Evolutionary conservation across 2,113 vertebrate species (phyloP).

Genomic region (Climacteris rufus): DNA sequence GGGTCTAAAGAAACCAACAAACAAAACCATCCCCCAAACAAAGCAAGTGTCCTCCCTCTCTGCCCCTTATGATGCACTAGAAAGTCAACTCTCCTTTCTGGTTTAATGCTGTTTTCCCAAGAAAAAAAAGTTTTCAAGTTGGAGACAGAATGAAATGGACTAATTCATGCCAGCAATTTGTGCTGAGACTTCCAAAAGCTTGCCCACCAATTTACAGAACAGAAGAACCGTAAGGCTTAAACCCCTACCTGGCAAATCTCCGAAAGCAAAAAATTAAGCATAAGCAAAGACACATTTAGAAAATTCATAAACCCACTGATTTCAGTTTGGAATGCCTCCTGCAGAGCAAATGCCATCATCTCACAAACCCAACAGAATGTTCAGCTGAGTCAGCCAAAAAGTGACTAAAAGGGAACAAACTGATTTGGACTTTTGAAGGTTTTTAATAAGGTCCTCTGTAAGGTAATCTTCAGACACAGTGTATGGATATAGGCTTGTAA

Average conservation of each 20-base stretch:
- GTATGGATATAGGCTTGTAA: not conserved
- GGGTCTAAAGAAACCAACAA: not conserved
- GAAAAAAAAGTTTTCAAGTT: not conserved
- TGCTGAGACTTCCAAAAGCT: not conserved
- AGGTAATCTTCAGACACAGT: not conserved
- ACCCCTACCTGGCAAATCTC: not conserved
- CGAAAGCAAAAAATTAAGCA: not conserved
- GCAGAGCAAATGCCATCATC: not conserved
- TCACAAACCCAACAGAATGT: not conserved
- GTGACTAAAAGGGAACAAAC: not conserved
- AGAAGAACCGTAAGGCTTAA: not conserved
- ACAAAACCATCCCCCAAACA: not conserved
- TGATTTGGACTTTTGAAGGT: not conserved
- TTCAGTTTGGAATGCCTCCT: not conserved
- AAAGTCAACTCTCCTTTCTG: not conserved
- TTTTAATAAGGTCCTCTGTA: not conserved
- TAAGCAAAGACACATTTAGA: not conserved
- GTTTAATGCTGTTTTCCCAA: not conserved
- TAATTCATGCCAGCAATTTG: not conserved
- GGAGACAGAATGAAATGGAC: not conserved
- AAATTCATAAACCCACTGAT: not conserved
- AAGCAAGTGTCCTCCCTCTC: not conserved
- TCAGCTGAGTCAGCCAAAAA: not conserved
- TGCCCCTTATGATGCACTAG: accelerated
- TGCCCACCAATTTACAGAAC: not conserved